These are phyloP conservation scores for Aulostomus chinensis DNA, from an alignment of 2,797 vertebrate genomes.

Conservation along the genomic window DNA sequence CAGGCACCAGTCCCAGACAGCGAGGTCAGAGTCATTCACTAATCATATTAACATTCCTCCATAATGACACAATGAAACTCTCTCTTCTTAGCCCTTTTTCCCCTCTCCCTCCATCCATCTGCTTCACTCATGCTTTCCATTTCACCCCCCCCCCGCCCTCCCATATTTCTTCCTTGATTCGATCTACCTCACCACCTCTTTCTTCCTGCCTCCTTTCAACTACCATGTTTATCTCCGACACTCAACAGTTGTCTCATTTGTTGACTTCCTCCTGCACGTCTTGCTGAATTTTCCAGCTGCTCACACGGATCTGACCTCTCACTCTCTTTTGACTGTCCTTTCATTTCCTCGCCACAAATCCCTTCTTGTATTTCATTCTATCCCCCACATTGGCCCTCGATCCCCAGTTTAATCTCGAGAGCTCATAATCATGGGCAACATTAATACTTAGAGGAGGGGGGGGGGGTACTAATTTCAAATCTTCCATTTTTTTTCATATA, in stretches of 20 bases:
- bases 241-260: conserved; percentile 24
- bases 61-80: conserved; percentile 77
- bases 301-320: not conserved
- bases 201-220: no score
- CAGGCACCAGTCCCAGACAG: conserved; percentile 72
- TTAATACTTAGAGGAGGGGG: no score
- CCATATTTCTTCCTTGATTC: conserved; percentile 27
- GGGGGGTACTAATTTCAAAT: no score
- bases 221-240: conserved; percentile 10
- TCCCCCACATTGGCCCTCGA: no score
- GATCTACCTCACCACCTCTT: conserved; percentile 29
- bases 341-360: conserved; percentile 1
- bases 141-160: conserved; percentile 1
- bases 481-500: no score
- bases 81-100: conserved; percentile 27
- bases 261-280: conserved; percentile 16
- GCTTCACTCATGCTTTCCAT: conserved; percentile 31
- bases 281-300: not conserved
- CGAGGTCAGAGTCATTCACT: conserved; percentile 74
- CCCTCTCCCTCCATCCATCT: conserved; percentile 34
- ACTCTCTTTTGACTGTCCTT: not conserved
- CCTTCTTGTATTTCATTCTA: no score
- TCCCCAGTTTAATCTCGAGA: not conserved
- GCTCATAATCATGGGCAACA: no score
- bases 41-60: conserved; percentile 85